Conservation (phyloP, 2,113 vertebrate species). For the Seriola dumerili region DNA sequence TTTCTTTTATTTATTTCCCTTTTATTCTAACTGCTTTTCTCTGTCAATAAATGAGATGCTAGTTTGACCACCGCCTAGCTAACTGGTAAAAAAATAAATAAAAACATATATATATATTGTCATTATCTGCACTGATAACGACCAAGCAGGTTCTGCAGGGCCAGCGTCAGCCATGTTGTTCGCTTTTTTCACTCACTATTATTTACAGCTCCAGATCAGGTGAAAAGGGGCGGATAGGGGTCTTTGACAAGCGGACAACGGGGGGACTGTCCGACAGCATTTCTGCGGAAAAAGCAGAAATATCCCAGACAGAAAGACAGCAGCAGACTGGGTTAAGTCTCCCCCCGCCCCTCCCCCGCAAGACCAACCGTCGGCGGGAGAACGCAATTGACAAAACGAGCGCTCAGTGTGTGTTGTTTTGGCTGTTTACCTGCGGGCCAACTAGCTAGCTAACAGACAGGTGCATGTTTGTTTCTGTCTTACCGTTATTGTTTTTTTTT, state of each 20-base stretch:
- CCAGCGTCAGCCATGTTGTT: conserved; percentile 89
- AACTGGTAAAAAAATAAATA: not conserved
- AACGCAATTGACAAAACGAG: conserved; percentile 64
- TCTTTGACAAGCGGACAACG: not conserved
- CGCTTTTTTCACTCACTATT: conserved; percentile 68
- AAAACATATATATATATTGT: not conserved
- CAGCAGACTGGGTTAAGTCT: conserved; percentile 41
- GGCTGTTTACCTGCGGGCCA: conserved; percentile 54
- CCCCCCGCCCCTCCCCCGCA: conserved; percentile 70
- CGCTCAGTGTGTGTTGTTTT: conserved; percentile 51
- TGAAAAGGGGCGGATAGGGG: conserved; percentile 2
- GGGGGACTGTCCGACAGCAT: not conserved
- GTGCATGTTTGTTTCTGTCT: conserved; percentile 42
- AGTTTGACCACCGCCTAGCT: not conserved
- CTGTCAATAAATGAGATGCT: not conserved
- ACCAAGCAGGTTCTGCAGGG: conserved; percentile 73
- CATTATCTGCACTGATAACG: conserved; percentile 47
- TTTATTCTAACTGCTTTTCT: not conserved
- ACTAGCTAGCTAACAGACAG: conserved; percentile 17
- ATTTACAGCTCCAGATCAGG: conserved; percentile 72
- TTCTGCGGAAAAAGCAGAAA: conserved; percentile 6
- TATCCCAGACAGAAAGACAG: conserved; percentile 44
- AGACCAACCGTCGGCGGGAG: conserved; percentile 67
- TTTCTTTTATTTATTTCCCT: not conserved
- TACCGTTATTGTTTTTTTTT: conserved; percentile 54